Conservation (phyloP, 2,113 vertebrate species). For the Ploceus nigricollis region DNA sequence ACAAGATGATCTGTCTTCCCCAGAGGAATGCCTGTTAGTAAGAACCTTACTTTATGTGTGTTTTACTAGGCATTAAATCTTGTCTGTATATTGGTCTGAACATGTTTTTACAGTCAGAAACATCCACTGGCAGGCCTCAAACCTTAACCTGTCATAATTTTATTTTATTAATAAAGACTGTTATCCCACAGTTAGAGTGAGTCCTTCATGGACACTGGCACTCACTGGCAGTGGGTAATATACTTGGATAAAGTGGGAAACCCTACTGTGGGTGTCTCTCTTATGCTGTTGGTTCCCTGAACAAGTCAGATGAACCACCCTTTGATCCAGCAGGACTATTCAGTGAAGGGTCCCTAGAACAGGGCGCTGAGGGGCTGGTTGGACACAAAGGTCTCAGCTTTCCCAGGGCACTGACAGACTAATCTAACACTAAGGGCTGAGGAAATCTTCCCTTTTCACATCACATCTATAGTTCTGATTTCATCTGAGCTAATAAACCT, state of each 20-base stretch:
- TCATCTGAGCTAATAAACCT: not conserved
- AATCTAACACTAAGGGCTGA: not conserved
- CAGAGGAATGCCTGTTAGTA: not conserved
- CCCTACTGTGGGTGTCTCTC: not conserved
- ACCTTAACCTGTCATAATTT: not conserved
- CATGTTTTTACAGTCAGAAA: not conserved
- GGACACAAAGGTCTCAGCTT: not conserved
- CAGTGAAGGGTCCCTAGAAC: not conserved
- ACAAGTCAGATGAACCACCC: accelerated
- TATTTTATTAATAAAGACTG: not conserved
- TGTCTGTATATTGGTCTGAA: not conserved
- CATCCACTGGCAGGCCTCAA: not conserved
- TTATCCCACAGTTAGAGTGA: not conserved
- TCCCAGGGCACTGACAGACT: not conserved
- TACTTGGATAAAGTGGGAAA: not conserved
- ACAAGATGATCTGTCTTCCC: not conserved
- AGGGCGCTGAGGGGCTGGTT: not conserved
- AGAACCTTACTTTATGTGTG: accelerated
- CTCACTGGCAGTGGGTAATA: not conserved
- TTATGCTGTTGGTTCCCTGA: not conserved
- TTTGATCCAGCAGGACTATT: not conserved
- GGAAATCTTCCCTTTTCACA: not conserved
- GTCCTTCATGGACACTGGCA: not conserved
- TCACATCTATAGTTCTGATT: not conserved
- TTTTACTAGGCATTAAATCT: not conserved